Conservation (phyloP, 2,113 vertebrate species). For the Stegostoma tigrinum region DNA sequence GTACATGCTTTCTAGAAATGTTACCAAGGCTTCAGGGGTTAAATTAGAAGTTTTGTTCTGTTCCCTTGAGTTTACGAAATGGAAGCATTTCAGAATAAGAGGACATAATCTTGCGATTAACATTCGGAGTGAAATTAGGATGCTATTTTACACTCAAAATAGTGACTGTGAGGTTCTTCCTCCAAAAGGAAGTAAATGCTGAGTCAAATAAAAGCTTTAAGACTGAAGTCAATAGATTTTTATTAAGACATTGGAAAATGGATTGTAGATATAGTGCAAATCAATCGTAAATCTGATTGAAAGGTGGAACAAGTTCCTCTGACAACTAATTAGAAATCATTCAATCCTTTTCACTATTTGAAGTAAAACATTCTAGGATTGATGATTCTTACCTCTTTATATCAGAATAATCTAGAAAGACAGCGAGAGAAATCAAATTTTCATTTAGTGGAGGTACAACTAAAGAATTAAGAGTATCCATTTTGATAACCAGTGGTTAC, state of each 20-base stretch:
- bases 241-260: neutral
- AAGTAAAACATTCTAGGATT: neutral
- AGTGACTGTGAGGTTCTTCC: neutral
- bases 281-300: neutral
- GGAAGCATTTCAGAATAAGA: neutral
- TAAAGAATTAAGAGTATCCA: neutral
- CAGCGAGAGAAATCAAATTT: neutral
- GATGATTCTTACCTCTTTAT: neutral
- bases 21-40: neutral
- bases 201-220: neutral
- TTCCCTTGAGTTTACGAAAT: neutral
- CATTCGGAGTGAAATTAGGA: neutral
- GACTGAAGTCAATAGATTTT: neutral
- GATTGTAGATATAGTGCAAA: neutral
- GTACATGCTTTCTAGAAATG: neutral
- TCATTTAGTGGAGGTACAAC: neutral
- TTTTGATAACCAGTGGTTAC: neutral
- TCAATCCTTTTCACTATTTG: neutral
- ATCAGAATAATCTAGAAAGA: neutral
- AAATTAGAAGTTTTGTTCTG: neutral
- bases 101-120: neutral
- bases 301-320: neutral
- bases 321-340: neutral
- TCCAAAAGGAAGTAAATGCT: neutral
- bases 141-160: neutral